phyloP scores from a whole-genome alignment of 2,113 vertebrate species.

The Anoura caudifer region DNA sequence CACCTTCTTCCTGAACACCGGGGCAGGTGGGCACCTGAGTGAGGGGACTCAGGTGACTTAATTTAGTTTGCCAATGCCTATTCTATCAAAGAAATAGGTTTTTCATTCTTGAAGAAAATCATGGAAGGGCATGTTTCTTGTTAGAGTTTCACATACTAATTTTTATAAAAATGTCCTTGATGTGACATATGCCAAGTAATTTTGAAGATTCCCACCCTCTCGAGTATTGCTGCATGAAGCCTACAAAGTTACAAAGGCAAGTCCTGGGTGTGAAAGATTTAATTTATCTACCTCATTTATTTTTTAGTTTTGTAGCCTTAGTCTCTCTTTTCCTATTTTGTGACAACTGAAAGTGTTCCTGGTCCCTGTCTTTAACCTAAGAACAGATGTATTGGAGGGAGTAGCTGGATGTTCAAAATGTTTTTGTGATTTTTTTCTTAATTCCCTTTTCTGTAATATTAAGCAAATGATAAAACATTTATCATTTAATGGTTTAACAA shows the following conservation, averaged over 20 bases:
- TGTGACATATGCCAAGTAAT: too few species aligned
- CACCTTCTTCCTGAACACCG: conserved; percentile 46
- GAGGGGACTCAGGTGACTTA: too few species aligned
- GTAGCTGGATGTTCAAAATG: conserved; percentile 60
- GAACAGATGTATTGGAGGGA: conserved; percentile 77
- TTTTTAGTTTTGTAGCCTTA: conserved; percentile 53
- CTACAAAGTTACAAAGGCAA: conserved; percentile 69
- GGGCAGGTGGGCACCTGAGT: conserved; percentile 50
- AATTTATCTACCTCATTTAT: conserved; percentile 88
- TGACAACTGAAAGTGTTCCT: conserved; percentile 81
- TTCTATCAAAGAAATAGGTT: too few species aligned
- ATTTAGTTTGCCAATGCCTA: too few species aligned
- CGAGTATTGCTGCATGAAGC: conserved; percentile 76
- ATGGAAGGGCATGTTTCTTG: too few species aligned
- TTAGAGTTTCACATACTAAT: too few species aligned
- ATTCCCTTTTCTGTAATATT: conserved; percentile 53
- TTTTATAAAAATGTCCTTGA: too few species aligned
- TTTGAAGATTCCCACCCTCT: neutral
- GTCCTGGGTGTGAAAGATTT: conserved; percentile 81
- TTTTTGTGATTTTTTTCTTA: conserved; percentile 62
- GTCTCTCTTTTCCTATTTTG: too few species aligned
- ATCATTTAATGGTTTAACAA: conserved; percentile 54
- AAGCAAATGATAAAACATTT: conserved; percentile 57
- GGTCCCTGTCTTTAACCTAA: conserved; percentile 79
- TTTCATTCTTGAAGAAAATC: too few species aligned